A percentile compares a stretch with the other conserved stretches of the same genome.
Conservation (phyloP, 2,113 vertebrate species). For the Gambusia affinis region DNA sequence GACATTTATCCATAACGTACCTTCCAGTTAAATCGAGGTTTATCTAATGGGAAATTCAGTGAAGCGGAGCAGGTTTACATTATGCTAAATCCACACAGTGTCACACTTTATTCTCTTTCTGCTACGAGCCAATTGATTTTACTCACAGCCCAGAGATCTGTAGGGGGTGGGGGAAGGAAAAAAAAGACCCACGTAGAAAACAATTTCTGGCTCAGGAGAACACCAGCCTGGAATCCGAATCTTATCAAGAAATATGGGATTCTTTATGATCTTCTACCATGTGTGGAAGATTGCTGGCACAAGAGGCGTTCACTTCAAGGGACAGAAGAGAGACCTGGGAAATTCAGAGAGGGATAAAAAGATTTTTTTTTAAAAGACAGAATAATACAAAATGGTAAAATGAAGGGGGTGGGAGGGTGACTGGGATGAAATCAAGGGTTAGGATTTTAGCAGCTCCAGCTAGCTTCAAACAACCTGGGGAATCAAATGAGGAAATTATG, state of each 20-base stretch:
- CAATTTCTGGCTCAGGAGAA: constrained; percentile 25
- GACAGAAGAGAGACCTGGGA: constrained; percentile 24
- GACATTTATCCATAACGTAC: constrained; percentile 16
- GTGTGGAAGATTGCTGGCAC: constrained; percentile 31
- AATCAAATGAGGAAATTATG: neutral
- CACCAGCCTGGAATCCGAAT: constrained; percentile 32
- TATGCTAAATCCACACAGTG: constrained; percentile 22
- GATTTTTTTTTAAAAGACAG: too few relatives aligned
- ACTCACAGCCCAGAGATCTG: constrained; percentile 30
- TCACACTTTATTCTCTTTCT: constrained; percentile 37
- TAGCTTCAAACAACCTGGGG: neutral
- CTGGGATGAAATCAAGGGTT: neutral
- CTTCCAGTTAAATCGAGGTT: neutral
- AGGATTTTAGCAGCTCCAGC: constrained; percentile 7
- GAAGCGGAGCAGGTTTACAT: constrained; percentile 10
- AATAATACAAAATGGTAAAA: constrained; percentile 25
- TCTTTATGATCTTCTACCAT: constrained; percentile 34
- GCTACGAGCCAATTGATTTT: constrained; percentile 14
- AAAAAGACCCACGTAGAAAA: neutral
- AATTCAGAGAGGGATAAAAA: constrained; percentile 21
- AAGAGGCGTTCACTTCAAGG: constrained; percentile 49
- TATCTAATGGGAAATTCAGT: constrained; percentile 32
- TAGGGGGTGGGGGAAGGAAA: neutral
- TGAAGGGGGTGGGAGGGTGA: neutral
- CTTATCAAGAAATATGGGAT: constrained; percentile 36